Conservation (phyloP, 2,888 invertebrate genomes). For the Mylabris sibirica region DNA sequence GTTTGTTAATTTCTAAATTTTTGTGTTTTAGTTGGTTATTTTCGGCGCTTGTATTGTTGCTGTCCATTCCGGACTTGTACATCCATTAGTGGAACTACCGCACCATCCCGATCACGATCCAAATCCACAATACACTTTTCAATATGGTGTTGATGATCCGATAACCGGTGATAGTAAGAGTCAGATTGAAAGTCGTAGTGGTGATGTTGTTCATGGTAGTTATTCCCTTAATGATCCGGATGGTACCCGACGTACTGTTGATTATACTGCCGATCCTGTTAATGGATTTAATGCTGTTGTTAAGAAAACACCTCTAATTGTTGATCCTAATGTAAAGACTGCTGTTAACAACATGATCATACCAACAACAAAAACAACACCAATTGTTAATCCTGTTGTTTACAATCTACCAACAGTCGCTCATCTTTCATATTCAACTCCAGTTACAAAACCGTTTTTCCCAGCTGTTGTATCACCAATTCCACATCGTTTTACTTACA, state of each 20-base stretch:
- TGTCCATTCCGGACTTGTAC: conserved; percentile 19
- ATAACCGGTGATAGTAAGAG: conserved; percentile 66
- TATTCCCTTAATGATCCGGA: conserved; percentile 66
- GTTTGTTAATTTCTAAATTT: no score
- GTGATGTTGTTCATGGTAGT: conserved; percentile 65
- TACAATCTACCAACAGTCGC: conserved; percentile 27
- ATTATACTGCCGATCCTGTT: conserved; percentile 66
- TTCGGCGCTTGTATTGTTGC: conserved; percentile 42
- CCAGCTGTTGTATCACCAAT: conserved; percentile 13
- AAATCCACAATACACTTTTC: conserved; percentile 64
- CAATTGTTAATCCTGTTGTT: conserved; percentile 28
- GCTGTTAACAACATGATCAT: neutral
- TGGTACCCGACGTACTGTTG: conserved; percentile 64
- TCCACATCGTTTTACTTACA: conserved; percentile 8
- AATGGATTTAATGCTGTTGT: conserved; percentile 68
- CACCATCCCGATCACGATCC: conserved; percentile 38
- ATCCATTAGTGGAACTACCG: conserved; percentile 26
- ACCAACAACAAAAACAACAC: conserved; percentile 20
- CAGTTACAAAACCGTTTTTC: conserved; percentile 3
- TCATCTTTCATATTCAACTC: conserved; percentile 14
- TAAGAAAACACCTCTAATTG: conserved; percentile 60
- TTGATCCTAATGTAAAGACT: conserved; percentile 17
- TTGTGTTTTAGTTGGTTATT: conserved; percentile 44
- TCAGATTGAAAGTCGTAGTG: conserved; percentile 64
- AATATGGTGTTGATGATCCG: conserved; percentile 65